These are phyloP conservation scores for Acipenser oxyrinchus DNA, from an alignment of 2,797 vertebrate species.

Conservation along the genomic window DNA sequence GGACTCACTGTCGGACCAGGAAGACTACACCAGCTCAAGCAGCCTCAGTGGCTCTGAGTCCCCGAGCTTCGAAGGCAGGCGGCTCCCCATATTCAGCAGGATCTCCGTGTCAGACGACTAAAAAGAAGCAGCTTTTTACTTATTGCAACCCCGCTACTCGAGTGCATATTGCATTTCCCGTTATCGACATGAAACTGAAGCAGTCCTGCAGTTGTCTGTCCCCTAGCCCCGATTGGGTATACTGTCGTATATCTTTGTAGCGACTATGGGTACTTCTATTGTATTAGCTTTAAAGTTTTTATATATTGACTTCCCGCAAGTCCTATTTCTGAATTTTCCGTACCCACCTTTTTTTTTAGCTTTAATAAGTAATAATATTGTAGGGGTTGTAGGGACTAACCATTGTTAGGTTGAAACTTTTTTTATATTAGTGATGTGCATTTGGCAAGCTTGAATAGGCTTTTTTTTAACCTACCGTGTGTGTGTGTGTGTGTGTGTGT, in stretches of 20 bases:
- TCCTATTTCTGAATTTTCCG: conserved; percentile 40
- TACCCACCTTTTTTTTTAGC: conserved; percentile 18
- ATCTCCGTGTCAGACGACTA: conserved; percentile 69
- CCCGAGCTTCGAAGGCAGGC: conserved; percentile 54
- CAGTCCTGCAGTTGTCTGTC: no score
- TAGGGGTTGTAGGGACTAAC: conserved; percentile 5
- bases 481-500: no score
- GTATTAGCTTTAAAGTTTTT: conserved; percentile 20
- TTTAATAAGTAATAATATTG: conserved; percentile 5
- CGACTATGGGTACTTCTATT: conserved; percentile 30
- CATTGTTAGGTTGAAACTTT: no score
- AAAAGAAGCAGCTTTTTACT: conserved; percentile 28
- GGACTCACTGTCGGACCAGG: conserved; percentile 67
- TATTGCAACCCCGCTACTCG: background rate
- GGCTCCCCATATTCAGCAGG: conserved; percentile 80
- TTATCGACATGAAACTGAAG: background rate
- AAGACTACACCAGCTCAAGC: conserved; percentile 69
- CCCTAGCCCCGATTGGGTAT: conserved; percentile 49
- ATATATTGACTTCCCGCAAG: conserved; percentile 14
- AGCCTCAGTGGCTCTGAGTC: conserved; percentile 71
- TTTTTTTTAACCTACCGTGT: no score
- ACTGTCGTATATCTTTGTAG: conserved; percentile 67
- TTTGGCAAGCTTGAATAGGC: no score
- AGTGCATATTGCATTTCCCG: conserved; percentile 65
- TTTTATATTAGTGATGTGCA: no score